A percentile compares a stretch with the other conserved stretches of the same genome.
These are phyloP conservation scores for Cromileptes altivelis DNA, from an alignment of 2,113 vertebrate species.

Conservation along the genomic window DNA sequence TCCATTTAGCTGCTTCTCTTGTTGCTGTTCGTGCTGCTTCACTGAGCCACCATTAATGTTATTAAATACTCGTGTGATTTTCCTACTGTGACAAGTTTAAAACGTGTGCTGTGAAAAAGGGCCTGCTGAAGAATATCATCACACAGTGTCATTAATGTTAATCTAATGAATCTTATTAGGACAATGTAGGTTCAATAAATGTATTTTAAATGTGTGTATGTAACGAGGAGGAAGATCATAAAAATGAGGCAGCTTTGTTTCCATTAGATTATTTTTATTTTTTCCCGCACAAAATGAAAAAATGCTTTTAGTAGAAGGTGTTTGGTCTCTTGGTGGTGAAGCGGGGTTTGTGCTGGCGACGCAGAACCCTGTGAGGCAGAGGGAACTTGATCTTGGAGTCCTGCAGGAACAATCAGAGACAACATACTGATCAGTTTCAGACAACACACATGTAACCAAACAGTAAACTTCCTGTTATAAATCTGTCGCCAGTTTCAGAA, in stretches of 20 bases:
- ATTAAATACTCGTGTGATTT: too few relatives aligned
- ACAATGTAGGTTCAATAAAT: too few relatives aligned
- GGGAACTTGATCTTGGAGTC: slow-evolving; percentile 99
- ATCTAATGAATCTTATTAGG: too few relatives aligned
- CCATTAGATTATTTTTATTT: slow-evolving; percentile 82
- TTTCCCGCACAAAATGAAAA: slow-evolving; percentile 68
- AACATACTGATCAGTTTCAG: fast-evolving
- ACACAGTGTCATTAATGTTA: too few relatives aligned
- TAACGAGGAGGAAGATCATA: neutral
- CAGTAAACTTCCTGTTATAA: neutral
- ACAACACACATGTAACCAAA: too few relatives aligned
- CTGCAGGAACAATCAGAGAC: slow-evolving; percentile 74
- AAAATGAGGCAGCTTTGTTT: neutral
- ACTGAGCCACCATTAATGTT: too few relatives aligned
- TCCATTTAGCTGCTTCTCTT: too few relatives aligned
- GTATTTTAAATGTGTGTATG: too few relatives aligned
- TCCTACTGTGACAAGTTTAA: too few relatives aligned
- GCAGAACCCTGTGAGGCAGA: slow-evolving; percentile 95
- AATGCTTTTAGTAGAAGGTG: slow-evolving; percentile 91
- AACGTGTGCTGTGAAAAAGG: too few relatives aligned
- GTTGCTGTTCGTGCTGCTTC: too few relatives aligned
- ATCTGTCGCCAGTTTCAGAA: slow-evolving; percentile 72
- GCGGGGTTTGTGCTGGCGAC: slow-evolving; percentile 96
- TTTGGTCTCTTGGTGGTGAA: slow-evolving; percentile 99
- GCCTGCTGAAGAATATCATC: too few relatives aligned